These are phyloP conservation scores for Salvator merianae DNA, from an alignment of 2,113 vertebrate genomes.

Conservation along the genomic window DNA sequence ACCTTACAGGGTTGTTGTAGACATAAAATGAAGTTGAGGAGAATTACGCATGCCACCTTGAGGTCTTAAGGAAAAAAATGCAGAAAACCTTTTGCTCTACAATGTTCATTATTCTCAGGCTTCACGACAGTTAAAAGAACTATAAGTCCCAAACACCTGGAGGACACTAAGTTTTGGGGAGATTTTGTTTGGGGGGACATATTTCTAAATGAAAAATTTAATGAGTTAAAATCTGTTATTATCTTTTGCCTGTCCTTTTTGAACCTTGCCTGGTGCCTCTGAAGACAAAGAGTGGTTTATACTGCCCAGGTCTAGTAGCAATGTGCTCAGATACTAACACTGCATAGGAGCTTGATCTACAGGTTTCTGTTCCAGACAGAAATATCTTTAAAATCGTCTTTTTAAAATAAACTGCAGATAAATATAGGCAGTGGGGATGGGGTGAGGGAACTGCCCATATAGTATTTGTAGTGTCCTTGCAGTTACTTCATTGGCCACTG, in stretches of 20 bases:
- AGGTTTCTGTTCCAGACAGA: constrained; percentile 18
- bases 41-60: too few relatives aligned
- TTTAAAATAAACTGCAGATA: constrained; percentile 31
- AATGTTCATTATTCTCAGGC: too few relatives aligned
- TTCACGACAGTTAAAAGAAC: too few relatives aligned
- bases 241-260: not conserved
- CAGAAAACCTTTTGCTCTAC: too few relatives aligned
- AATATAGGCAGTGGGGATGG: not conserved
- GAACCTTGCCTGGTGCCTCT: not conserved
- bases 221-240: not conserved
- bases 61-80: too few relatives aligned
- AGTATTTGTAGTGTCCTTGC: constrained; percentile 32
- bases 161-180: too few relatives aligned
- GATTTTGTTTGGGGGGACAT: not conserved
- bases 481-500: constrained; percentile 2
- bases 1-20: too few relatives aligned
- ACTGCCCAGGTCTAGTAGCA: not conserved
- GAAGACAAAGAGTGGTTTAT: constrained; percentile 7
- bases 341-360: not conserved
- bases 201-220: not conserved
- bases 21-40: too few relatives aligned
- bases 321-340: not conserved
- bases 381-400: constrained; percentile 9
- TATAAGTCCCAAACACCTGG: too few relatives aligned
- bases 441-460: not conserved